Base-by-base conservation (phyloP, 2,888 invertebrate genomes). In the Lepidocyrtinus sp. region DNA sequence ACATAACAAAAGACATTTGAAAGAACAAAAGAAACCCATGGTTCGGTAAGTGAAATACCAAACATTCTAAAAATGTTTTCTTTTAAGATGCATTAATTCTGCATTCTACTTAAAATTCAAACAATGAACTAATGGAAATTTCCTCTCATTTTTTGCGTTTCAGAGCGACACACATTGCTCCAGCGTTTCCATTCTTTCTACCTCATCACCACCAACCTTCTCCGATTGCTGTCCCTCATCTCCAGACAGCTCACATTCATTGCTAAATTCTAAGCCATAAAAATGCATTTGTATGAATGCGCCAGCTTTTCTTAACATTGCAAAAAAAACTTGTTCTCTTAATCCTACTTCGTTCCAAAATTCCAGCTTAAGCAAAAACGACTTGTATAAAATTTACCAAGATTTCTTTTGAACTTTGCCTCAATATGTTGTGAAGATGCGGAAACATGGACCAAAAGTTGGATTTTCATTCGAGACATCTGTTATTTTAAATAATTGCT, bases 1-100 rank as follows among this genome's bases (percentile, higher is more conserved):
- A 89, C 96, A 97, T 89, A 94, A 95, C 12, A 96, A 96, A 89
- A 91, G 96, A 36, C 96, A 97, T 89, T 92, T 93, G 78, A 94
- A 94, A 88, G 94, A 94, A 72, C 86, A 87, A 62, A 86, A 84
- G 81, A 84, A 85, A 77, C 83, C 86, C 17, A 80, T 84, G 61
- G 82, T 85, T 76, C 84, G 87, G 87, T 87, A 77, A 70, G n/a
- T 21, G 21, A 9, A 45, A 45, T 45, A 45, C 45, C 7, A 45
- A 45, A 45, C 45, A 7, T 45, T 45, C 12, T 45, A 45, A 12
- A 7, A 45, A 45, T 45, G 7, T 12, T 45, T 45, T n/a, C n/a
- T n/a, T n/a, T n/a, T n/a, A n/a, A n/a, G n/a, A n/a, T n/a, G n/a
- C 67, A 46, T 64, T n/a, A n/a, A 67, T 67, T 22, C n/a, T 22